Evolutionary conservation across 2,888 invertebrate species (phyloP).

Genomic region (Sthenelais limicola): DNA sequence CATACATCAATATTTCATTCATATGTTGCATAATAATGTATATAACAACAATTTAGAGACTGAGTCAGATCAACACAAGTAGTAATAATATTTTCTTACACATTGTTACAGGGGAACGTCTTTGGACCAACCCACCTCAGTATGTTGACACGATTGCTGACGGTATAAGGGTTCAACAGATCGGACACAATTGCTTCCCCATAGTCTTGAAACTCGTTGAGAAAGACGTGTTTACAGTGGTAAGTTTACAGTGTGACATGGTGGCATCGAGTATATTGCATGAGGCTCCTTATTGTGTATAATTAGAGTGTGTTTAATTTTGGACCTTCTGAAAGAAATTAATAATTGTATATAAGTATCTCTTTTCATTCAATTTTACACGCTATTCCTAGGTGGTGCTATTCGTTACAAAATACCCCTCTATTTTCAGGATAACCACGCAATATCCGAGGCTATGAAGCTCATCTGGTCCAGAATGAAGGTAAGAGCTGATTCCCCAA

Average conservation of each 20-base stretch:
- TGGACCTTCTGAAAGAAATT: too few relatives aligned
- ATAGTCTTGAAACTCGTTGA: constrained; percentile 70
- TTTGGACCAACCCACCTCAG: constrained; percentile 70
- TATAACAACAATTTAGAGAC: too few relatives aligned
- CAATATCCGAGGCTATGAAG: constrained; percentile 73
- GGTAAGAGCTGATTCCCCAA: too few relatives aligned
- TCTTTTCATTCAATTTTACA: too few relatives aligned
- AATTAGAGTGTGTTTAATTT: too few relatives aligned
- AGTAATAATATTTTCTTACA: too few relatives aligned
- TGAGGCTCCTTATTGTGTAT: neutral
- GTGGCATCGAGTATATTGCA: neutral
- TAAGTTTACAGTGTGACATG: constrained; percentile 41
- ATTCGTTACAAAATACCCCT: neutral
- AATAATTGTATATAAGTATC: too few relatives aligned
- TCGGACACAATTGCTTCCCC: constrained; percentile 73
- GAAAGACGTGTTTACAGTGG: constrained; percentile 71
- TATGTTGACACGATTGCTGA: constrained; percentile 73
- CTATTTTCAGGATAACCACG: constrained; percentile 69
- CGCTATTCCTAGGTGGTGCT: neutral
- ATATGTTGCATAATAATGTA: too few relatives aligned
- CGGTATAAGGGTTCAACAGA: constrained; percentile 71
- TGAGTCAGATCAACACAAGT: too few relatives aligned
- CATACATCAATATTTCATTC: too few relatives aligned
- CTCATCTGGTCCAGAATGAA: constrained; percentile 72
- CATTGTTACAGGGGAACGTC: constrained; percentile 51